phyloP scores from a whole-genome alignment of 1,140 invertebrate species.

The Solenopsis fugax region DNA sequence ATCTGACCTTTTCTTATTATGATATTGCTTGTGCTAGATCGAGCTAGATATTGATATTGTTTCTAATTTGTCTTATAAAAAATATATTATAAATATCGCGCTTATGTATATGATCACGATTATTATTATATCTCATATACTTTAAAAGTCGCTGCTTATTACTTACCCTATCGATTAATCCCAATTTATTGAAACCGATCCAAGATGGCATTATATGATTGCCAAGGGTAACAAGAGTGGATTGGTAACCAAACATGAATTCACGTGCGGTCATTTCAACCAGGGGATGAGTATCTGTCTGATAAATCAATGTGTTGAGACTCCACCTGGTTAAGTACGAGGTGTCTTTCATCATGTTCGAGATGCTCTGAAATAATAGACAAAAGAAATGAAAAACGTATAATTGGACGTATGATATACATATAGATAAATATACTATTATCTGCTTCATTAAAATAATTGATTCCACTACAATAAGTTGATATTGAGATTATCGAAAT shows the following conservation, averaged over 20 bases:
- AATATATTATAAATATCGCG: no score
- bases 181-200: conserved; percentile 94
- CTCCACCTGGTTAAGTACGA: conserved; percentile 89
- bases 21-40: no score
- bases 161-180: conserved; percentile 93
- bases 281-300: conserved; percentile 90
- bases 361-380: conserved; percentile 90
- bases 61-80: no score
- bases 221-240: conserved; percentile 91
- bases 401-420: neutral
- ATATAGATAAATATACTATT: neutral
- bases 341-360: conserved; percentile 90
- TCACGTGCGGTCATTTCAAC: conserved; percentile 92
- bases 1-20: no score
- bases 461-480: conserved; percentile 2
- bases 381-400: neutral
- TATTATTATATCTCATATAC: no score
- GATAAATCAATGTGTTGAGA: conserved; percentile 90
- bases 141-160: conserved; percentile 1
- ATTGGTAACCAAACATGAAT: conserved; percentile 94
- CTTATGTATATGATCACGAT: no score
- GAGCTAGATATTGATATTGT: no score
- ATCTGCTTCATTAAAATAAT: conserved; percentile 7
- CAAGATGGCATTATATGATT: conserved; percentile 92
- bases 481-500: neutral